phyloP scores from a whole-genome alignment of 2,888 invertebrate genomes.

The Crematogaster levior region DNA sequence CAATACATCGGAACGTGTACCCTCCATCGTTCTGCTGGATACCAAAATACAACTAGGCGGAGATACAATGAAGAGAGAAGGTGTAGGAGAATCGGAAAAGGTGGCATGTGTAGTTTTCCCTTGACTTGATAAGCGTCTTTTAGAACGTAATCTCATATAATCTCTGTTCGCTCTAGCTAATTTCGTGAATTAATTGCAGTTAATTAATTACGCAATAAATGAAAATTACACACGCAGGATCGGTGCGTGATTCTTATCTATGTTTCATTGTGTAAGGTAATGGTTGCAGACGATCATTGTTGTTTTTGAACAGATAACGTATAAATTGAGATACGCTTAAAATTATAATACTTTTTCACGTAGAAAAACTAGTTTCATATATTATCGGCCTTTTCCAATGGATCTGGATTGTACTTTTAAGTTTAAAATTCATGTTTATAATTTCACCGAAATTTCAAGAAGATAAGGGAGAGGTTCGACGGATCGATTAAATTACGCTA shows the following conservation, averaged over 20 bases:
- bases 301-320: background rate
- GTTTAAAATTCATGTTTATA: background rate
- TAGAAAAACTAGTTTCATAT: background rate
- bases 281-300: background rate
- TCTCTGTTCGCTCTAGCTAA: slow-evolving; percentile 8
- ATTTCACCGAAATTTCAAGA: background rate
- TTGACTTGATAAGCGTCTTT: background rate
- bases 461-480: background rate
- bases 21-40: slow-evolving; percentile 73
- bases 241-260: background rate
- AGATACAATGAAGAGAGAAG: slow-evolving; percentile 27
- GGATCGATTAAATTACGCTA: background rate
- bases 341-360: background rate
- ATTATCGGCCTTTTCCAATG: background rate
- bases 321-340: background rate
- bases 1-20: slow-evolving; percentile 71
- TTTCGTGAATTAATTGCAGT: background rate
- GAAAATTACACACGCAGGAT: background rate
- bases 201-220: background rate
- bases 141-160: slow-evolving; percentile 3
- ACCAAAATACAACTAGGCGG: slow-evolving; percentile 69
- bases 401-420: background rate
- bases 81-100: slow-evolving; percentile 8
- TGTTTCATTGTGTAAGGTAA: background rate
- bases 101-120: background rate